phyloP scores from a whole-genome alignment of 1,140 invertebrate genomes.

The Papilio helenus region DNA sequence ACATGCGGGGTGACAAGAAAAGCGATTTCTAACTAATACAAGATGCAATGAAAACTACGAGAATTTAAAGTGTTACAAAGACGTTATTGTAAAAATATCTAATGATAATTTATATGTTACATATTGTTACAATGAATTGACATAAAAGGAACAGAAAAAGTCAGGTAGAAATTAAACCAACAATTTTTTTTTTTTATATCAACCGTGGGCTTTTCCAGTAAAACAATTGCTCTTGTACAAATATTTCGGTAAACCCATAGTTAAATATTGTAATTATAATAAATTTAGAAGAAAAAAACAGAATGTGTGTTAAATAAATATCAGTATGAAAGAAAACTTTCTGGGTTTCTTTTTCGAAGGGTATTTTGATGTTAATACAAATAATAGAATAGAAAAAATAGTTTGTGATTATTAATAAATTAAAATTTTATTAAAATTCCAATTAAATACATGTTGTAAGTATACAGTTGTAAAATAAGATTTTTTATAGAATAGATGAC shows the following conservation, averaged over 20 bases:
- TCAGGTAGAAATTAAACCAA: not conserved
- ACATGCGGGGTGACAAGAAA: conserved; percentile 65
- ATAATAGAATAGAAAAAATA: conserved; percentile 6
- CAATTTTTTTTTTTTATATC: not conserved
- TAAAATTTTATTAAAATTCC: not conserved
- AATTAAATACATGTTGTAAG: conserved; percentile 25
- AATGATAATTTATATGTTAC: conserved; percentile 4
- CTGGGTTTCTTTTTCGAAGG: not conserved
- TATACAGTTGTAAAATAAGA: not conserved
- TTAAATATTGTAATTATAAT: not conserved
- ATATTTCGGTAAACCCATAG: not conserved
- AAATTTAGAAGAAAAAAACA: not conserved
- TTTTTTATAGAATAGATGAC: conserved; percentile 16
- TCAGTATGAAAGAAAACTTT: not conserved
- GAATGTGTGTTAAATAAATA: not conserved
- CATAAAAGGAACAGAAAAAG: not conserved
- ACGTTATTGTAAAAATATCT: not conserved
- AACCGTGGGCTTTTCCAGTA: too few relatives aligned
- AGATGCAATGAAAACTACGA: conserved; percentile 48
- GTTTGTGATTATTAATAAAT: conserved; percentile 4
- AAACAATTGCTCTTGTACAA: not conserved
- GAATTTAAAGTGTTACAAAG: conserved; percentile 4
- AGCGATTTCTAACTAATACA: conserved; percentile 59
- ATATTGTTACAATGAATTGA: not conserved
- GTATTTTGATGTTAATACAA: not conserved